Percentiles rank a stretch among this genome's conserved stretches.
Conservation (phyloP, 1,140 invertebrate species). For the Heliconius hermathena region DNA sequence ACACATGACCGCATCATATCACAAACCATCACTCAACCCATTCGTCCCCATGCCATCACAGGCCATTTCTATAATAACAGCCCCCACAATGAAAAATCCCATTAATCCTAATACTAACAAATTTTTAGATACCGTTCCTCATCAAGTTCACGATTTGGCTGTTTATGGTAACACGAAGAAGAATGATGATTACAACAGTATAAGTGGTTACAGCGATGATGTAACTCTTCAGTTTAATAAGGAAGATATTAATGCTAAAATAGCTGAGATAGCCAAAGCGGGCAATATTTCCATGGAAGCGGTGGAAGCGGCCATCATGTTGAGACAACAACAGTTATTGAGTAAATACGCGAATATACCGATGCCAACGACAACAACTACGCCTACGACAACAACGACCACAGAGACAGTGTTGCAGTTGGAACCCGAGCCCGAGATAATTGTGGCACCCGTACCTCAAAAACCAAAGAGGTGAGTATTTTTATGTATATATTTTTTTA, state of each 20-base stretch:
- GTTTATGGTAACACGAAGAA: conserved; percentile 70
- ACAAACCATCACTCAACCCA: conserved; percentile 80
- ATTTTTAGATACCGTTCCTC: conserved; percentile 76
- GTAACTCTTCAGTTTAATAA: conserved; percentile 69
- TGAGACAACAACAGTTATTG: conserved; percentile 86
- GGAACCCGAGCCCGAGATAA: conserved; percentile 69
- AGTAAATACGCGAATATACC: conserved; percentile 81
- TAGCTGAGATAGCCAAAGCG: conserved; percentile 81
- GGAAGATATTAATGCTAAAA: conserved; percentile 77
- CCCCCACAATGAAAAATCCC: conserved; percentile 60
- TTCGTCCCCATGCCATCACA: conserved; percentile 73
- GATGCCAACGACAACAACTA: conserved; percentile 75
- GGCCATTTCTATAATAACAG: conserved; percentile 69
- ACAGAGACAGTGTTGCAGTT: conserved; percentile 69
- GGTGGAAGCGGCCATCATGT: conserved; percentile 86
- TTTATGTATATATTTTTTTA: not conserved
- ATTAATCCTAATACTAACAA: conserved; percentile 51
- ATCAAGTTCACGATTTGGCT: conserved; percentile 69
- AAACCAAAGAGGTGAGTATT: conserved; percentile 67
- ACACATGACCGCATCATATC: conserved; percentile 74
- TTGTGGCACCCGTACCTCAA: conserved; percentile 56
- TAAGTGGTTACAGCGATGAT: conserved; percentile 74
- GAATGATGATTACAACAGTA: conserved; percentile 76
- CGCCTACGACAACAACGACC: conserved; percentile 77
- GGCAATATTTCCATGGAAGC: conserved; percentile 89